Evolutionary conservation across 2,888 invertebrate species (phyloP).

Genomic region (Drosophila fulvimacula): DNA sequence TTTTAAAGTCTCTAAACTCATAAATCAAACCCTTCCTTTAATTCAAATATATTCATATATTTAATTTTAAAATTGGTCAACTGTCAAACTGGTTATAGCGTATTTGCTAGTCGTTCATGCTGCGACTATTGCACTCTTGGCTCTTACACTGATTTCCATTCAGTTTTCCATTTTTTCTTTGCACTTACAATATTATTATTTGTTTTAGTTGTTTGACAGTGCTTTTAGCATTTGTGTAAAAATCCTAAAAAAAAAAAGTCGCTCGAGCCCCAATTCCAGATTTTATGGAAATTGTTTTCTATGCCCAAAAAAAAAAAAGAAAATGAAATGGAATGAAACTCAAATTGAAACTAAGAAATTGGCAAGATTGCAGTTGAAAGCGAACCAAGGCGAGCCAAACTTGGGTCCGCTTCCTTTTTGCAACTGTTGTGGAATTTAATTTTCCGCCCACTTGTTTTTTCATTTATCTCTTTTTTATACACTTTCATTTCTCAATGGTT

Average conservation of each 20-base stretch:
- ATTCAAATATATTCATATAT: neutral
- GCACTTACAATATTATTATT: constrained; percentile 22
- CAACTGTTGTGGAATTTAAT: constrained; percentile 29
- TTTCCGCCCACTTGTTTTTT: constrained; percentile 43
- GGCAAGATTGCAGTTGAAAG: constrained; percentile 7
- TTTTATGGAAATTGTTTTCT: constrained; percentile 23
- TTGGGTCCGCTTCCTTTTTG: constrained; percentile 10
- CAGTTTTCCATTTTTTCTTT: neutral
- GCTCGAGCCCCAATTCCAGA: constrained; percentile 1
- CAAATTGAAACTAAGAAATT: constrained; percentile 20
- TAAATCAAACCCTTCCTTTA: neutral
- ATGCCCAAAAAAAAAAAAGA: constrained; percentile 3
- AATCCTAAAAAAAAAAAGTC: neutral
- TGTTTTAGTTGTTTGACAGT: constrained; percentile 21
- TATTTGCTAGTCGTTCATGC: constrained; percentile 17
- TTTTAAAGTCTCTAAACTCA: neutral
- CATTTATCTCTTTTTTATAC: constrained; percentile 8
- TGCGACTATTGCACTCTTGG: constrained; percentile 8
- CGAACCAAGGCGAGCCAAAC: constrained; percentile 9
- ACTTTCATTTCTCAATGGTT: constrained; percentile 10
- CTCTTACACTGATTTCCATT: constrained; percentile 10
- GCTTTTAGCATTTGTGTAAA: constrained; percentile 25
- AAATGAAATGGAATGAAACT: constrained; percentile 10
- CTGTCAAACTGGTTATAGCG: constrained; percentile 3
- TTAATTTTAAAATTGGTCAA: neutral